Evolutionary conservation across 2,797 vertebrate genomes (phyloP).

Genomic region (Peromyscus nudipes): DNA sequence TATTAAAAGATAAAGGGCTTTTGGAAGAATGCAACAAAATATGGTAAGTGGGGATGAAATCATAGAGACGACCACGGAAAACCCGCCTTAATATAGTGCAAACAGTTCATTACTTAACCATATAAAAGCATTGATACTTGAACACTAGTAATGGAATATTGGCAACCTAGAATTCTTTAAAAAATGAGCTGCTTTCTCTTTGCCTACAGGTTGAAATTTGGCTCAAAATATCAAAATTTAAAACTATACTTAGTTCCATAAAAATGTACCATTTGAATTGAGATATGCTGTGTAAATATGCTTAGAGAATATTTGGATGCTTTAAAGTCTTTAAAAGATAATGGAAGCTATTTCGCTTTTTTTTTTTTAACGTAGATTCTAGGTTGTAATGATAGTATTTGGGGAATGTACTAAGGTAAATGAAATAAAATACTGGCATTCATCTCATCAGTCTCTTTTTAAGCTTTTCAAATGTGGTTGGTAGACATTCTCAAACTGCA

Average conservation of each 20-base stretch:
- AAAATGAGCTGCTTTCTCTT: constrained; percentile 17
- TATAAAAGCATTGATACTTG: background rate
- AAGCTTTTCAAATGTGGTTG: background rate
- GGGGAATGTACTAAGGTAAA: background rate
- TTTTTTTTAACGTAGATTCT: background rate
- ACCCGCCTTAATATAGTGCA: background rate
- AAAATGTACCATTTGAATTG: background rate
- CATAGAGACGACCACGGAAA: background rate
- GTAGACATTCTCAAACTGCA: background rate
- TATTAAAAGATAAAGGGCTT: constrained; percentile 23
- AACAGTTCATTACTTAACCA: background rate
- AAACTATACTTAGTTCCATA: constrained; percentile 1
- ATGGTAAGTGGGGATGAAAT: background rate
- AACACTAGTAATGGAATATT: background rate
- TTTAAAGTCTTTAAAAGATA: background rate
- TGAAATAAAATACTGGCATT: background rate
- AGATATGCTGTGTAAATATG: background rate
- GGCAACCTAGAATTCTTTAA: background rate
- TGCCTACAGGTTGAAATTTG: constrained; percentile 3
- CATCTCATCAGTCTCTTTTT: background rate
- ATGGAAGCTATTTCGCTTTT: background rate
- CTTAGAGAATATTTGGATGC: background rate
- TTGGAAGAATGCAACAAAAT: constrained; percentile 3
- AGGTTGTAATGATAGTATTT: background rate
- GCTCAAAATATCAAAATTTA: constrained; percentile 8